Percentiles rank a stretch among this genome's conserved stretches.
phyloP scores from a whole-genome alignment of 2,888 invertebrate species.

The Ypsolopha sequella region DNA sequence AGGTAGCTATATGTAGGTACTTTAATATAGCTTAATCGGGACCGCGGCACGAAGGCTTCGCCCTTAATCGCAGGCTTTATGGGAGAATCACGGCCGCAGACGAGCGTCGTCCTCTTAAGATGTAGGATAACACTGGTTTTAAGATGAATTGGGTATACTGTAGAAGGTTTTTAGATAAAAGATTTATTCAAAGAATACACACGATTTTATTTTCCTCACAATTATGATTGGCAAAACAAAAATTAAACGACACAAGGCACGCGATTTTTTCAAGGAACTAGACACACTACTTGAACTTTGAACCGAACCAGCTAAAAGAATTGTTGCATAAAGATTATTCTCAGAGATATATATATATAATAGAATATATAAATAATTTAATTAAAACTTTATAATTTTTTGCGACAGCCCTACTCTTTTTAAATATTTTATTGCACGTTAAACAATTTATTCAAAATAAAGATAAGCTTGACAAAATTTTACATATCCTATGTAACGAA shows the following conservation, averaged over 20 bases:
- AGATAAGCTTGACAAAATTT: conserved; percentile 15
- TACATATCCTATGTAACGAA: conserved; percentile 29
- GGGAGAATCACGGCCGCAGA: conserved; percentile 48
- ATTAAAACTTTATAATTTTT: no score
- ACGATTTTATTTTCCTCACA: no score
- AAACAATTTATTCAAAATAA: conserved; percentile 5
- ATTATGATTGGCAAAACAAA: no score
- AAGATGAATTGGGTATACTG: background rate
- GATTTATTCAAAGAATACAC: background rate
- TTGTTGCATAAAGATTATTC: no score
- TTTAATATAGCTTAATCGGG: conserved; percentile 57
- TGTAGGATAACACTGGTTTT: background rate
- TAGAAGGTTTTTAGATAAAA: background rate
- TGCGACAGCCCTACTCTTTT: no score
- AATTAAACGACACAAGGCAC: no score
- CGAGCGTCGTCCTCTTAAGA: conserved; percentile 22
- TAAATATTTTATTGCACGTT: no score
- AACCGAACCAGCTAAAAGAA: no score
- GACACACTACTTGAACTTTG: no score
- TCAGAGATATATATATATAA: no score
- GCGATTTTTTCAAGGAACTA: no score
- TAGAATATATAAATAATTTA: no score
- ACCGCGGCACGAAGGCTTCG: conserved; percentile 33
- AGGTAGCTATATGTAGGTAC: conserved; percentile 17
- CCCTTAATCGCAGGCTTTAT: conserved; percentile 62